Evolutionary conservation across 1,140 invertebrate species (phyloP).

Genomic region (Schlechtendalia chinensis): DNA sequence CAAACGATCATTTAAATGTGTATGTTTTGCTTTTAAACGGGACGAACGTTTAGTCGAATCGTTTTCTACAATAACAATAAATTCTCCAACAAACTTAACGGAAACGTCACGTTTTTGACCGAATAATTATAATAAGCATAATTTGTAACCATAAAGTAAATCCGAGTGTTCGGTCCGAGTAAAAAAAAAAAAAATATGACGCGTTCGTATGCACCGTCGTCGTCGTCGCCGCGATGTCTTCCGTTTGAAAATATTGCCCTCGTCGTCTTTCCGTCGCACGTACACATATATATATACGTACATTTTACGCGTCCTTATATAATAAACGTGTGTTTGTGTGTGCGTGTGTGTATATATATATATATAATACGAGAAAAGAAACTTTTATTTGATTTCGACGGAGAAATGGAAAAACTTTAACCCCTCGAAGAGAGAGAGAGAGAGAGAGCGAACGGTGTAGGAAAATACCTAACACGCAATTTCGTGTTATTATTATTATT

Average conservation of each 20-base stretch:
- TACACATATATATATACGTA: too few relatives aligned
- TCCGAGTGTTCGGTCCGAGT: not conserved
- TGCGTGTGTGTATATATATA: constrained; percentile 6
- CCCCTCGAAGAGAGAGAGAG: not conserved
- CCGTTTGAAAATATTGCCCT: not conserved
- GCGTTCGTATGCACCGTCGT: not conserved
- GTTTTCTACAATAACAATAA: too few relatives aligned
- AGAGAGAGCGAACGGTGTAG: not conserved
- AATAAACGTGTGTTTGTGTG: too few relatives aligned
- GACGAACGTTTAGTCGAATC: too few relatives aligned
- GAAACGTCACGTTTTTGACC: not conserved
- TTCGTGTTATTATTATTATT: constrained; percentile 33
- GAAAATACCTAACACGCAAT: constrained; percentile 37
- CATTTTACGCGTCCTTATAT: too few relatives aligned
- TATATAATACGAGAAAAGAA: not conserved
- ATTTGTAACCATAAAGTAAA: too few relatives aligned
- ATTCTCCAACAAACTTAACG: not conserved
- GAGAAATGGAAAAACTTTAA: constrained; percentile 40
- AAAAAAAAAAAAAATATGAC: not conserved
- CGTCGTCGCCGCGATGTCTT: not conserved
- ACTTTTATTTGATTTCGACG: constrained; percentile 35
- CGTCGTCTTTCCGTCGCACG: too few relatives aligned
- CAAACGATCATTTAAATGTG: too few relatives aligned
- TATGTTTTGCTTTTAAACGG: too few relatives aligned
- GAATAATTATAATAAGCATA: too few relatives aligned